Percentiles rank a stretch among this genome's conserved stretches.
Conservation (phyloP, 2,113 vertebrate genomes). For the Sialia sialis region DNA sequence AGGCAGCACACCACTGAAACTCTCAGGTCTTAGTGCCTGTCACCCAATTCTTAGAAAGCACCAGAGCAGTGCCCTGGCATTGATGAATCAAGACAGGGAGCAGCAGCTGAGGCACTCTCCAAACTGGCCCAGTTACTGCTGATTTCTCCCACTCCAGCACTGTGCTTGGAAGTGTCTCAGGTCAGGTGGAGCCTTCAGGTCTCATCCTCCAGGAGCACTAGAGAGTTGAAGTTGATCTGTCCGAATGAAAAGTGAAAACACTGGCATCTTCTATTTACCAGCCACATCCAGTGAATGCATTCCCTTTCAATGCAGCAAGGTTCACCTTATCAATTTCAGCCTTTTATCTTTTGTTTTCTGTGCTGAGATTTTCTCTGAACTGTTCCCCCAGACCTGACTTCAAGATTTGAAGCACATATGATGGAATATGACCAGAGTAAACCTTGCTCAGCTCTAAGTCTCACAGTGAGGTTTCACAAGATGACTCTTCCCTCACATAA, state of each 20-base stretch:
- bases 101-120: neutral
- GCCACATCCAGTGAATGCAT: neutral
- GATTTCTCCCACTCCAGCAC: neutral
- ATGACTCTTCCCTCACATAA: neutral
- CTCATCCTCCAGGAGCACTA: neutral
- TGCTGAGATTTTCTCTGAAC: neutral
- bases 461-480: neutral
- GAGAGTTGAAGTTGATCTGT: neutral
- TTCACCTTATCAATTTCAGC: neutral
- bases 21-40: neutral
- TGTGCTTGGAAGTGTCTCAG: neutral
- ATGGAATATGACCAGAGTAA: neutral
- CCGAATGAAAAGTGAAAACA: neutral
- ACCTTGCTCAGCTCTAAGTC: neutral
- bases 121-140: neutral
- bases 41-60: neutral
- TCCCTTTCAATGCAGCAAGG: neutral
- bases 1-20: neutral
- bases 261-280: neutral
- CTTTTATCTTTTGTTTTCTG: neutral
- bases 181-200: neutral
- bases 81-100: neutral
- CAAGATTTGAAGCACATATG: neutral
- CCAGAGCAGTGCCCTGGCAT: neutral
- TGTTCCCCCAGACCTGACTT: neutral